These are phyloP conservation scores for Cebidichthys violaceus DNA, from an alignment of 2,113 vertebrate species.

Conservation along the genomic window DNA sequence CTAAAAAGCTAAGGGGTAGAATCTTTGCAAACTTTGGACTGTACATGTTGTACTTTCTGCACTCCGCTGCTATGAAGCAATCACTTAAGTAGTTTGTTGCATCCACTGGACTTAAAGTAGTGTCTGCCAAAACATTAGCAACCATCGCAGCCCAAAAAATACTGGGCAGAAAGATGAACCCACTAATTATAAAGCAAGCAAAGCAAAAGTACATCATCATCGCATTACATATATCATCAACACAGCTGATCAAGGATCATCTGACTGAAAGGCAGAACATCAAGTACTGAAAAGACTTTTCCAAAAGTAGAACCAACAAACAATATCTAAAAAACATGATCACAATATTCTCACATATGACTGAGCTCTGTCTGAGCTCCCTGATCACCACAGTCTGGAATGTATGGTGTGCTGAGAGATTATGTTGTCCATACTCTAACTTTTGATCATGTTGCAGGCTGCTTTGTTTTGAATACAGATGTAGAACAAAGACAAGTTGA, in stretches of 20 bases:
- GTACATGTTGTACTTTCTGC: slow-evolving; percentile 9
- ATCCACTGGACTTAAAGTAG: not conserved
- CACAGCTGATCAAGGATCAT: not conserved
- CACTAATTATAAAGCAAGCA: not conserved
- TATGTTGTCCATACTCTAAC: not conserved
- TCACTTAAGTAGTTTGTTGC: not conserved
- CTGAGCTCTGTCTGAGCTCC: not conserved
- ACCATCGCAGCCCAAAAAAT: not conserved
- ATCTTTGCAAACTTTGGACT: not conserved
- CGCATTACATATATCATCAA: not conserved
- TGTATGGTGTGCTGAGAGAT: not conserved
- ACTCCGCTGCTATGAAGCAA: not conserved
- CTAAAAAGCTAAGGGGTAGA: not conserved
- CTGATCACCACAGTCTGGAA: not conserved
- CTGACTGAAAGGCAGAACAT: not conserved
- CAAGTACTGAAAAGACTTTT: not conserved
- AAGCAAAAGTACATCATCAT: not conserved
- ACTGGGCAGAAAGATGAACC: not conserved
- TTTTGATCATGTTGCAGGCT: not conserved
- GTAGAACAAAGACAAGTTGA: not conserved
- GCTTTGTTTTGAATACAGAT: slow-evolving; percentile 51
- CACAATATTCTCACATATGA: not conserved
- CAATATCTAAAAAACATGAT: not conserved
- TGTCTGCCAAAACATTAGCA: slow-evolving; percentile 13
- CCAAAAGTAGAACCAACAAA: not conserved